These are phyloP conservation scores for Glareola pratincola DNA, from an alignment of 2,113 vertebrate species.

Conservation along the genomic window DNA sequence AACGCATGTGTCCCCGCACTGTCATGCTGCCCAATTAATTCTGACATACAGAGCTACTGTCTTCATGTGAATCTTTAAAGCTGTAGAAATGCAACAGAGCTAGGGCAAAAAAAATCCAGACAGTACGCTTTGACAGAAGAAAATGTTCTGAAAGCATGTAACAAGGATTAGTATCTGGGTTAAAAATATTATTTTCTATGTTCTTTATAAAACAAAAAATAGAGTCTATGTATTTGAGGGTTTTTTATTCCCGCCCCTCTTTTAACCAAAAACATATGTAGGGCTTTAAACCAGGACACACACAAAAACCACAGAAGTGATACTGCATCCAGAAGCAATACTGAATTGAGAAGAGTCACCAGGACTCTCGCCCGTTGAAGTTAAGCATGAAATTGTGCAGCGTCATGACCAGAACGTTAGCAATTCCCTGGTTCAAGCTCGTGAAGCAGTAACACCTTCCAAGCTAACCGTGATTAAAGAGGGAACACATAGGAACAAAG, in stretches of 20 bases:
- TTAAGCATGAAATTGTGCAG: background rate
- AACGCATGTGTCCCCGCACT: background rate
- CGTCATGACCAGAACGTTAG: background rate
- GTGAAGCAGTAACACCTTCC: background rate
- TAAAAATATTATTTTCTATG: background rate
- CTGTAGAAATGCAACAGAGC: background rate
- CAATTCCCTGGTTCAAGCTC: background rate
- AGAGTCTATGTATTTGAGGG: background rate
- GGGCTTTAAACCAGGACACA: background rate
- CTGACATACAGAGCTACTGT: background rate
- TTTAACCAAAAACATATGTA: background rate
- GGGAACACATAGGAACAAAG: background rate
- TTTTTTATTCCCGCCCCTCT: rapidly evolving
- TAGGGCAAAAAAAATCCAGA: background rate
- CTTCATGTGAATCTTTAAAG: background rate
- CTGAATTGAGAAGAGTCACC: background rate
- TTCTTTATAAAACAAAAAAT: background rate
- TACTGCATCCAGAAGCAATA: background rate
- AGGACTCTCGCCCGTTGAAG: too few species aligned
- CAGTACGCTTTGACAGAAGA: background rate
- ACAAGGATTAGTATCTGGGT: background rate
- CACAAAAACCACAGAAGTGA: background rate
- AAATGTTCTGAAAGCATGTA: background rate
- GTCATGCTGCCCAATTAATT: background rate
- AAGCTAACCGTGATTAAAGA: background rate